Conservation (phyloP, 2,888 invertebrate genomes). For the Malacosoma neustria region DNA sequence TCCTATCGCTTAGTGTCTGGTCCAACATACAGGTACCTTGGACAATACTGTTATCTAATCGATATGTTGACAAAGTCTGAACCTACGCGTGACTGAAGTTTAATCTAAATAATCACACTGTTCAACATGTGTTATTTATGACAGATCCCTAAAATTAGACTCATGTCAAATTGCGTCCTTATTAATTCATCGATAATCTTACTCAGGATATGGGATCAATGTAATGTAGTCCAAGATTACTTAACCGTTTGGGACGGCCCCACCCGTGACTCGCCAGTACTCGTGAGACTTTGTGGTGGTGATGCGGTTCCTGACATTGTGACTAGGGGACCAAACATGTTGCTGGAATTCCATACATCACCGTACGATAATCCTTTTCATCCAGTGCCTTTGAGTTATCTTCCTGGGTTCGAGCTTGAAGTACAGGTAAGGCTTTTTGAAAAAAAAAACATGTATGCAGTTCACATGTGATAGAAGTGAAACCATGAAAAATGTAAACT, state of each 20-base stretch:
- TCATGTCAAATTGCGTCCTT: too few species aligned
- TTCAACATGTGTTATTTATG: too few species aligned
- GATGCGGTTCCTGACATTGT: conserved; percentile 88
- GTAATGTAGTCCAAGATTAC: conserved; percentile 87
- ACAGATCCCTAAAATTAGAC: too few species aligned
- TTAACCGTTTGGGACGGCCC: conserved; percentile 88
- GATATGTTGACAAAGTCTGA: too few species aligned
- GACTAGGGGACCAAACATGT: conserved; percentile 84
- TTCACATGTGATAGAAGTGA: too few species aligned
- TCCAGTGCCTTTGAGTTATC: conserved; percentile 83
- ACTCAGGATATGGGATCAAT: conserved; percentile 85
- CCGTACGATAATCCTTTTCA: conserved; percentile 89
- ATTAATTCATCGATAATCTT: conserved; percentile 14
- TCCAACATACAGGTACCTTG: too few species aligned
- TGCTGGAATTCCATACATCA: conserved; percentile 87
- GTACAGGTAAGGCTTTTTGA: conserved; percentile 82
- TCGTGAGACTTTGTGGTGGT: conserved; percentile 87
- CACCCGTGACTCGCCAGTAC: conserved; percentile 79
- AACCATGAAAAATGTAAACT: too few species aligned
- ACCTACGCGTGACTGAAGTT: too few species aligned
- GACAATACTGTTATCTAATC: too few species aligned
- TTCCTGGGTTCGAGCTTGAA: conserved; percentile 88
- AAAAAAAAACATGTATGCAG: too few species aligned
- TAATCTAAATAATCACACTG: too few species aligned
- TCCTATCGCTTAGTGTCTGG: too few species aligned